These are phyloP conservation scores for Julus scanicus DNA, from an alignment of 2,888 invertebrate species.

Conservation along the genomic window DNA sequence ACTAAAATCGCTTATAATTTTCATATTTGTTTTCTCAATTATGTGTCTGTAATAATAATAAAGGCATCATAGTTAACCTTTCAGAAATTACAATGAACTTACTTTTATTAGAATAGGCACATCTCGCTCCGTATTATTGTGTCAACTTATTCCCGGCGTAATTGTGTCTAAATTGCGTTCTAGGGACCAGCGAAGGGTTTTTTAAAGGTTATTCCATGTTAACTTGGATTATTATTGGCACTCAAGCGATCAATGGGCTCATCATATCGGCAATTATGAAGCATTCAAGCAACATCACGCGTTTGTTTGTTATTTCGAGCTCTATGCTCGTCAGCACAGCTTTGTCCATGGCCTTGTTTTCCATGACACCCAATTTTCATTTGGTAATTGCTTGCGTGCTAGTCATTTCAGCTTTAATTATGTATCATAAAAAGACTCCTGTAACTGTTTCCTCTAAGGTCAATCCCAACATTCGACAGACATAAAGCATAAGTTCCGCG, in stretches of 20 bases:
- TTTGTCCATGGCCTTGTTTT: slow-evolving; percentile 51
- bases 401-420: slow-evolving; percentile 51
- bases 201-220: slow-evolving; percentile 51
- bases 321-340: slow-evolving; percentile 55
- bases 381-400: slow-evolving; percentile 52
- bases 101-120: background rate
- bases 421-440: slow-evolving; percentile 54
- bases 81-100: background rate
- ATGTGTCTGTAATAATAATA: background rate
- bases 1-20: too few species aligned
- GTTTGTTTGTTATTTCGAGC: slow-evolving; percentile 55
- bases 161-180: background rate
- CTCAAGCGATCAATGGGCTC: slow-evolving; percentile 55
- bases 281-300: slow-evolving; percentile 55
- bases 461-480: background rate
- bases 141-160: background rate
- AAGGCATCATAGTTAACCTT: background rate
- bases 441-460: background rate
- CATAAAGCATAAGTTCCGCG: background rate
- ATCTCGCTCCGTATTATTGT: background rate
- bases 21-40: background rate
- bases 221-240: slow-evolving; percentile 54
- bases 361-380: slow-evolving; percentile 46
- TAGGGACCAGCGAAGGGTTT: slow-evolving; percentile 51
- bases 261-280: slow-evolving; percentile 56